These are phyloP conservation scores for Drosophila leontia DNA, from an alignment of 1,140 invertebrate genomes.

Conservation along the genomic window DNA sequence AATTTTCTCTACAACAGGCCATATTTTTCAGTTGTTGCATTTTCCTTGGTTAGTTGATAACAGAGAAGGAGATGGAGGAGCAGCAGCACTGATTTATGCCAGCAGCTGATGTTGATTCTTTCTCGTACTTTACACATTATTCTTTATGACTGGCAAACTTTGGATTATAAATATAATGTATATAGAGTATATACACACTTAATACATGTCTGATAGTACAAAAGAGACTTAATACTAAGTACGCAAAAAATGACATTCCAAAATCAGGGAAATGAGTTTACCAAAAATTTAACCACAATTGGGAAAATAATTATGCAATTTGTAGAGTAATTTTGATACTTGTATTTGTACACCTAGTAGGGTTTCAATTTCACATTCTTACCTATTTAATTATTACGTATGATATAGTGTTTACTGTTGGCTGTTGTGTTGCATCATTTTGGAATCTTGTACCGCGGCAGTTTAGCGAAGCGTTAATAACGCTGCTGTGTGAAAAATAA, in stretches of 20 bases:
- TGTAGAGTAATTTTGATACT: background rate
- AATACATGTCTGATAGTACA: slow-evolving; percentile 4
- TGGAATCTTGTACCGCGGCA: slow-evolving; percentile 12
- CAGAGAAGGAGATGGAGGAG: background rate
- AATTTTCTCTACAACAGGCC: slow-evolving; percentile 49
- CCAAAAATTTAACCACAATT: slow-evolving; percentile 1
- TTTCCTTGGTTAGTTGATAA: slow-evolving; percentile 51
- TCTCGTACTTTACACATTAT: slow-evolving; percentile 28
- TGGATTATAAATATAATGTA: slow-evolving; percentile 15
- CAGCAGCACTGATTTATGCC: slow-evolving; percentile 59
- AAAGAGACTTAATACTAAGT: background rate
- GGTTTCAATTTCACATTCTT: slow-evolving; percentile 2
- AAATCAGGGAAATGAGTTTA: slow-evolving; percentile 7
- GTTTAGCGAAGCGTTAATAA: slow-evolving; percentile 38
- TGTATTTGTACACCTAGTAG: background rate
- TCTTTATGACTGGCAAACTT: slow-evolving; percentile 26
- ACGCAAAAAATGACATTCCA: slow-evolving; percentile 8
- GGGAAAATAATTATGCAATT: background rate
- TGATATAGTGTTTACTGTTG: slow-evolving; percentile 1
- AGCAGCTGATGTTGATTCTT: slow-evolving; percentile 50
- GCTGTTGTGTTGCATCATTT: slow-evolving; percentile 22
- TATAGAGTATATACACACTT: slow-evolving; percentile 1
- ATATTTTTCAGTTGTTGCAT: slow-evolving; percentile 49
- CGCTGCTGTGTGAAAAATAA: slow-evolving; percentile 22
- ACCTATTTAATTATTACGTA: slow-evolving; percentile 8